Evolutionary conservation across 35 echinoderm and acorn worm species (phyloP).

Genomic region (Lytechinus pictus): DNA sequence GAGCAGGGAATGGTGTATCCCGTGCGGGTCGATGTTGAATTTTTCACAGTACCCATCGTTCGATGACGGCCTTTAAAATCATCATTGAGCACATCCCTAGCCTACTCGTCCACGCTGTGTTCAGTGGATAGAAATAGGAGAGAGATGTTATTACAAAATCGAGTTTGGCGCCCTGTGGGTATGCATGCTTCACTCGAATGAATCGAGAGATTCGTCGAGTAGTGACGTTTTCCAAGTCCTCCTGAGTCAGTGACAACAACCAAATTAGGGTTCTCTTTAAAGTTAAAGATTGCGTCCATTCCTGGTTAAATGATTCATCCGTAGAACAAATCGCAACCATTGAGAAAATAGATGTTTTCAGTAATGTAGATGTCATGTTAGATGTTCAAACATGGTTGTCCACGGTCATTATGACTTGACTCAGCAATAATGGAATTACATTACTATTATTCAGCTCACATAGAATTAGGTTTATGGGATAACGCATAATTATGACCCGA

Average conservation of each 20-base stretch:
- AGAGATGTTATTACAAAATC: slow-evolving; percentile 50
- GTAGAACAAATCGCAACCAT: too few relatives aligned
- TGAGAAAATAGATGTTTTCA: too few relatives aligned
- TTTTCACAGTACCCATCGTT: not conserved
- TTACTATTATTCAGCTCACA: too few relatives aligned
- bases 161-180: slow-evolving; percentile 41
- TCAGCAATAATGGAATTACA: too few relatives aligned
- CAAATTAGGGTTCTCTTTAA: slow-evolving; percentile 37
- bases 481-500: too few relatives aligned
- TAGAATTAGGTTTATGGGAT: too few relatives aligned
- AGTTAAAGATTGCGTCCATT: too few relatives aligned
- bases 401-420: too few relatives aligned
- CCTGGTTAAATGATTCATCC: too few relatives aligned
- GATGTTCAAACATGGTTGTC: too few relatives aligned
- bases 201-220: slow-evolving; percentile 29
- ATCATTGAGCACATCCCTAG: slow-evolving; percentile 23
- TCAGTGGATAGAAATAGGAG: not conserved
- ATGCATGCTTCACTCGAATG: slow-evolving; percentile 32
- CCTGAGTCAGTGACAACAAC: slow-evolving; percentile 16
- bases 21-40: not conserved
- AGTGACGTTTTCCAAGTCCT: slow-evolving; percentile 2
- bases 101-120: not conserved
- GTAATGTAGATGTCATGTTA: too few relatives aligned
- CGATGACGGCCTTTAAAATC: slow-evolving; percentile 25
- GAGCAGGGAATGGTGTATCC: too few relatives aligned